Conservation (phyloP, 2,888 invertebrate species). For the Meliscaeva auricollis region DNA sequence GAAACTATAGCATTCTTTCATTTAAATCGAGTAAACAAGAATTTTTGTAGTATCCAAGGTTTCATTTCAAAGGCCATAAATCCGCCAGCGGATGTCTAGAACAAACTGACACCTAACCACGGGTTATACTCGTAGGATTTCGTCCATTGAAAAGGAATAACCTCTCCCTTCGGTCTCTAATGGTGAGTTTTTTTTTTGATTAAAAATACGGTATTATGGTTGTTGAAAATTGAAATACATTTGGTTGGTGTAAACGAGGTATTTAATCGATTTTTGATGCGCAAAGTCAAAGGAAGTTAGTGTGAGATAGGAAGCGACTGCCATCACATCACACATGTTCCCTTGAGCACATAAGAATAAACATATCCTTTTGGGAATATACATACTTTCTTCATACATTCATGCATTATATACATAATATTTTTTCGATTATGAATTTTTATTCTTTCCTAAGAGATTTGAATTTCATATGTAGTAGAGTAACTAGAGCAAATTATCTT, state of each 20-base stretch:
- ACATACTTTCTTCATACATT: no score
- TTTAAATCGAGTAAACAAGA: not conserved
- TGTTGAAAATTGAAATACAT: not conserved
- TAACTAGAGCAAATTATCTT: no score
- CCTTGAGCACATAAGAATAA: not conserved
- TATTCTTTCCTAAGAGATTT: no score
- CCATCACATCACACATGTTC: constrained; percentile 1
- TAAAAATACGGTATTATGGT: not conserved
- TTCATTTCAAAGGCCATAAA: constrained; percentile 65
- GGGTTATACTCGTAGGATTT: not conserved
- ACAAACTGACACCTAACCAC: constrained; percentile 33
- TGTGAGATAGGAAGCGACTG: constrained; percentile 54
- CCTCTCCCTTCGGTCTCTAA: not conserved
- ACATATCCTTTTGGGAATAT: constrained; percentile 19
- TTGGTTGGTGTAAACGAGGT: constrained; percentile 52
- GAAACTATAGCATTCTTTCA: constrained; percentile 45
- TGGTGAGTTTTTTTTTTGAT: not conserved
- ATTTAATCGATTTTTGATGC: constrained; percentile 75
- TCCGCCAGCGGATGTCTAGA: constrained; percentile 42
- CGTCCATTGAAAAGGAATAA: not conserved
- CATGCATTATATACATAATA: no score
- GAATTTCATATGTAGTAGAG: no score
- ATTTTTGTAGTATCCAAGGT: not conserved
- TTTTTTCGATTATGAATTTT: no score
- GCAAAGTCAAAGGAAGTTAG: constrained; percentile 68